Evolutionary conservation across 1,140 invertebrate genomes (phyloP), one percentile per base, ranked within the genome.

Genomic region (Drosophila persimilis): DNA sequence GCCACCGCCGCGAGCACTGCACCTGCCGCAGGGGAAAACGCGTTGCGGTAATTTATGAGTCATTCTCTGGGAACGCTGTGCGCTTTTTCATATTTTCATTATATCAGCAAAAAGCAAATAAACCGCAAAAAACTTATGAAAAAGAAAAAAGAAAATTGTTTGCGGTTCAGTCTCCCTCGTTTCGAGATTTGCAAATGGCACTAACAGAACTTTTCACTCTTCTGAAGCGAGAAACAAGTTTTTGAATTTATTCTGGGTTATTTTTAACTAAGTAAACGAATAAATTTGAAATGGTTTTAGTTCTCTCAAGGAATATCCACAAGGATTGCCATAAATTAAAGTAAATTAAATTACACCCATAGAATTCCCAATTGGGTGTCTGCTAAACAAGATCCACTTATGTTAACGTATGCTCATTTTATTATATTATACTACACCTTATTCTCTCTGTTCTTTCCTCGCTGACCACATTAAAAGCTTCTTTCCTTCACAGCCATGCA

Each of bases 41-140:
- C 72, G 67, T 73, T 54, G 55, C 50, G 56, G 77, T 73, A 86
- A 86, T 86, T 86, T 88, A 86, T 86, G 81, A 86, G 61, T 86
- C 83, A 88, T 86, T 66, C 80, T 55, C 57, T 77, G 73, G 50
- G 64, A 69, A 57, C 15, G 45, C 54, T 84, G 50, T 65, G 54
- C 74, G 62, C 54, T 43, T 43, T 62, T 75, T 63, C 65, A 62
- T 56, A 65, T 77, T 85, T 77, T 72, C 61, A 64, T 85, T 85
- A 70, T 84, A 63, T 55, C 13, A 52, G 6, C 35, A 50, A 22
- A 50, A 39, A 58, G 50, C 59, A 84, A 80, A 73, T 56, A 85
- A 77, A 77, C 72, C 73, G 76, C 80, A 74, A 26, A 83, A 53
- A 41, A 72, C 20, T 59, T 24, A 9, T 43, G 17, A 44, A 53